These are phyloP conservation scores for Oligia fasciuncula DNA, from an alignment of 2,888 invertebrate genomes.

Conservation along the genomic window DNA sequence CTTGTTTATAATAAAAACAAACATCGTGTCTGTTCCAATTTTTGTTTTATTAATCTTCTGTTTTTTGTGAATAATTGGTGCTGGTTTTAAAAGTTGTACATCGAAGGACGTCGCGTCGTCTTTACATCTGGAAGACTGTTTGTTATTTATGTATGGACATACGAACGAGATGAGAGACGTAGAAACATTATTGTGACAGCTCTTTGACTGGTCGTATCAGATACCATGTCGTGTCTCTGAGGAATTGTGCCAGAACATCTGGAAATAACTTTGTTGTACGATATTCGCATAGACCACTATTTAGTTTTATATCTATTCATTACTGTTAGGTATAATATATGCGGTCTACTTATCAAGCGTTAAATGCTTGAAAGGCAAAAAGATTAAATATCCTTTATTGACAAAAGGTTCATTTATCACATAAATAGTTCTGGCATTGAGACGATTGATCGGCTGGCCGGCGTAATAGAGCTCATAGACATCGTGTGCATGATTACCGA, in stretches of 20 bases:
- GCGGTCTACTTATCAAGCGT: slow-evolving; percentile 40
- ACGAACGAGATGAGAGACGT: slow-evolving; percentile 53
- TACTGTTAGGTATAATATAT: slow-evolving; percentile 3
- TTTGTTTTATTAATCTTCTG: slow-evolving; percentile 62
- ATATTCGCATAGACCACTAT: slow-evolving; percentile 51
- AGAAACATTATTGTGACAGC: slow-evolving; percentile 78
- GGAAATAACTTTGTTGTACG: slow-evolving; percentile 64
- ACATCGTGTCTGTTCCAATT: slow-evolving; percentile 55
- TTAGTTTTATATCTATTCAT: slow-evolving; percentile 35
- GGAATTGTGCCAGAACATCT: slow-evolving; percentile 80
- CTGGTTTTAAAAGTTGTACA: slow-evolving; percentile 69
- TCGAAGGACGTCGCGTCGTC: slow-evolving; percentile 70
- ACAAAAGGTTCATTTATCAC: slow-evolving; percentile 63
- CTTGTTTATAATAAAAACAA: slow-evolving; percentile 60
- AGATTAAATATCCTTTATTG: slow-evolving; percentile 47
- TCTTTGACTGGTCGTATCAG: slow-evolving; percentile 77
- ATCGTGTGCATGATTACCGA: slow-evolving; percentile 72
- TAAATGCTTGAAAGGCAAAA: slow-evolving; percentile 38
- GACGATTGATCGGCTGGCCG: slow-evolving; percentile 68
- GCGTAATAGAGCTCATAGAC: slow-evolving; percentile 74
- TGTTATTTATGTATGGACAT: slow-evolving; percentile 62
- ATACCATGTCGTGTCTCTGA: slow-evolving; percentile 74
- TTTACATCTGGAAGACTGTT: slow-evolving; percentile 59
- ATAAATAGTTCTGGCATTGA: slow-evolving; percentile 71
- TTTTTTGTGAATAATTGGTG: slow-evolving; percentile 68